Evolutionary conservation across 2,797 vertebrate species (phyloP).

Genomic region (Chrosomus eos): DNA sequence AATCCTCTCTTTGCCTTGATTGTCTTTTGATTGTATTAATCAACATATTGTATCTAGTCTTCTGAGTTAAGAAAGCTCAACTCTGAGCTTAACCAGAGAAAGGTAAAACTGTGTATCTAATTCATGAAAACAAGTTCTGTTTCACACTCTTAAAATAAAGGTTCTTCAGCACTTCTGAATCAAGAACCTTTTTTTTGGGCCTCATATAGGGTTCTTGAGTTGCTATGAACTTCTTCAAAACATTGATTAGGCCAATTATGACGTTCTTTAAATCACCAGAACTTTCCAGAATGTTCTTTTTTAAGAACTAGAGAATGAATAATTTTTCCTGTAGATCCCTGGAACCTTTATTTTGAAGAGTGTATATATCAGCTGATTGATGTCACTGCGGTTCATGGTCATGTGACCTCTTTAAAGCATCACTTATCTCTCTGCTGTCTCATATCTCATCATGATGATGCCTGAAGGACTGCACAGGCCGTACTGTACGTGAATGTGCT

Average conservation of each 20-base stretch:
- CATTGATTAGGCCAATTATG: not conserved
- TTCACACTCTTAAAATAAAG: conserved; percentile 28
- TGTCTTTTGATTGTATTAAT: conserved; percentile 49
- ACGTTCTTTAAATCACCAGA: not conserved
- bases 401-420: not conserved
- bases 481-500: not conserved
- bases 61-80: not conserved
- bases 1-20: conserved; percentile 28
- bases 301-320: not conserved
- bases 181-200: not conserved
- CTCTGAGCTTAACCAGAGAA: not conserved
- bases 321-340: not conserved
- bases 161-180: not conserved
- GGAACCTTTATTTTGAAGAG: conserved; percentile 13
- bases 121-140: not conserved
- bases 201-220: not conserved
- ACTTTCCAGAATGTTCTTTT: not conserved
- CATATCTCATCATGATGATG: not conserved
- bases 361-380: not conserved
- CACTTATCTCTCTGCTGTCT: conserved; percentile 24
- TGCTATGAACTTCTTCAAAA: not conserved
- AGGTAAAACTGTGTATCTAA: not conserved
- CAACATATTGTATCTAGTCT: conserved; percentile 19
- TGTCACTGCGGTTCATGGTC: conserved; percentile 2
- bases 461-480: not conserved